phyloP scores from a whole-genome alignment of 2,797 vertebrate species.

The Scolopax bukidnonensis region DNA sequence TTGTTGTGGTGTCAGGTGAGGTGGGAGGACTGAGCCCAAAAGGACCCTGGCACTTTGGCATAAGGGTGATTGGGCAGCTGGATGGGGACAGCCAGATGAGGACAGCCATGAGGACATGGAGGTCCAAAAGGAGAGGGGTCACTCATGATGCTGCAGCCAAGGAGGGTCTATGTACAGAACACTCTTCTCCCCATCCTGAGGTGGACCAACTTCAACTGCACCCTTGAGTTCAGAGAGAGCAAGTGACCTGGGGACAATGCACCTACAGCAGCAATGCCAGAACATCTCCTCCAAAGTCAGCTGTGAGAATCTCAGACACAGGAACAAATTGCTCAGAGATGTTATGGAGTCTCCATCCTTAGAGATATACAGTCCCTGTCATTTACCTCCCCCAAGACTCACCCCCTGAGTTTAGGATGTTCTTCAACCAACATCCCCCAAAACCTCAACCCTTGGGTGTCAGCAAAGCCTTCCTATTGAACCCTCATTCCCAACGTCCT shows the following conservation, averaged over 20 bases:
- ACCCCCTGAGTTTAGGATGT: accelerated
- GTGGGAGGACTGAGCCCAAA: background rate
- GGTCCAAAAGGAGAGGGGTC: background rate
- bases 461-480: background rate
- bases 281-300: background rate
- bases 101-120: background rate
- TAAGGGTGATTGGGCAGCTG: background rate
- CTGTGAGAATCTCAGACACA: background rate
- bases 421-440: background rate
- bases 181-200: background rate
- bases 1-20: background rate
- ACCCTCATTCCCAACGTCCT: background rate
- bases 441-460: background rate
- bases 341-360: background rate
- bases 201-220: background rate
- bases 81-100: background rate
- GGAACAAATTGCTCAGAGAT: background rate
- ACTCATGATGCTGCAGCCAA: background rate
- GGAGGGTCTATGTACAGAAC: background rate
- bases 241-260: background rate
- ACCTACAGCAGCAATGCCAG: background rate
- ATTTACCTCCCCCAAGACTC: background rate
- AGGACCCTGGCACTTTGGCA: background rate
- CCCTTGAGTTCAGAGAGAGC: background rate
- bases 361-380: background rate